Conservation (phyloP, 2,113 vertebrate species). For the Propithecus coquereli region DNA sequence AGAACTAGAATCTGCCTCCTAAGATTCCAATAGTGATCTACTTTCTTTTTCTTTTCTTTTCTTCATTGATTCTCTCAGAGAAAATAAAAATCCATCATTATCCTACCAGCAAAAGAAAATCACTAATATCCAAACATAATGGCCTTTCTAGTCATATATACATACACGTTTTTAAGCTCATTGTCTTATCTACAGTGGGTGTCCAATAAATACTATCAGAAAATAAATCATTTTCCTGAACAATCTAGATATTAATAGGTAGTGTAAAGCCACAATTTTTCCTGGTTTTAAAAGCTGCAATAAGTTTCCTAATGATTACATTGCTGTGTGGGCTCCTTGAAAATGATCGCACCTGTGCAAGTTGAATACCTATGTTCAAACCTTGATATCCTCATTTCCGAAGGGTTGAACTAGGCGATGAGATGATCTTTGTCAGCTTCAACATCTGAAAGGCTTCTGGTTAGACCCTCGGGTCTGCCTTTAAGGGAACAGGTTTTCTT, state of each 20-base stretch:
- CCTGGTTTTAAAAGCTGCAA: background rate
- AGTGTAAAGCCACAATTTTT: background rate
- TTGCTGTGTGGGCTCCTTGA: background rate
- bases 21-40: background rate
- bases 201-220: background rate
- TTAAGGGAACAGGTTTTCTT: background rate
- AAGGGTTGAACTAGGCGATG: background rate
- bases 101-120: background rate
- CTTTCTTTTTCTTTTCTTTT: background rate
- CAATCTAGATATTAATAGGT: background rate
- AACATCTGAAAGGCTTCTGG: background rate
- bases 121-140: background rate
- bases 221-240: background rate
- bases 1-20: background rate
- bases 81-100: background rate
- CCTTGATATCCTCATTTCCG: background rate
- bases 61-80: background rate
- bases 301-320: background rate
- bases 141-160: background rate
- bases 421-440: background rate
- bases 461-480: background rate
- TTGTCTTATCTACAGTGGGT: background rate
- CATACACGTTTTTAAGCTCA: background rate
- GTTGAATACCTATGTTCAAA: background rate
- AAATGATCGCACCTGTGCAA: background rate